Percentiles rank a stretch among this genome's conserved stretches.
These are phyloP conservation scores for Hesperophylax magnus DNA, from an alignment of 1,140 invertebrate genomes.

Conservation along the genomic window DNA sequence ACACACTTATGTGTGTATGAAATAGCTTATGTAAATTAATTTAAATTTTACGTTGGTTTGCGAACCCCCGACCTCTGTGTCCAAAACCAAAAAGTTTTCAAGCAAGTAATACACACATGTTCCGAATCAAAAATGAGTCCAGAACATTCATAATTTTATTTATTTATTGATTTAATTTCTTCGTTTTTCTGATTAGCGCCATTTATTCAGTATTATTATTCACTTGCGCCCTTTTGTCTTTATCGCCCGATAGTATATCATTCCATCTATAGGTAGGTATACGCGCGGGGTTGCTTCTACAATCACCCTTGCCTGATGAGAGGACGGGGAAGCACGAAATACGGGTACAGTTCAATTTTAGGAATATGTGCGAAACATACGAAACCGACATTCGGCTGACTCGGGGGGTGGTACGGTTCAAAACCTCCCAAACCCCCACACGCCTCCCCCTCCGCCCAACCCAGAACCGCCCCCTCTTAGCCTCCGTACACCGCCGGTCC, in stretches of 20 bases:
- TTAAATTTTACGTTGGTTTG: too few relatives aligned
- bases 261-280: background rate
- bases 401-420: slow-evolving; percentile 6
- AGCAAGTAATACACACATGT: too few relatives aligned
- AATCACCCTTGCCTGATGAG: slow-evolving; percentile 29
- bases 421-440: background rate
- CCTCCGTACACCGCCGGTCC: background rate
- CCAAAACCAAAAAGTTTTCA: too few relatives aligned
- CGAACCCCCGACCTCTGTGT: too few relatives aligned
- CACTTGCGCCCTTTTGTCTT: background rate
- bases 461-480: background rate
- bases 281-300: background rate
- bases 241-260: background rate
- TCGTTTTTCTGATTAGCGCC: too few relatives aligned
- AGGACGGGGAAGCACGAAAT: slow-evolving; percentile 51
- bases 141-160: too few relatives aligned
- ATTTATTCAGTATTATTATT: too few relatives aligned
- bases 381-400: slow-evolving; percentile 25
- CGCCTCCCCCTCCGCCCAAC: background rate
- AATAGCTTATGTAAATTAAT: too few relatives aligned
- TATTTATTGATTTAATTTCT: too few relatives aligned
- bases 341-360: slow-evolving; percentile 36
- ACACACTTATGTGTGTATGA: too few relatives aligned
- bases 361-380: slow-evolving; percentile 43
- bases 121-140: too few relatives aligned